Conservation (phyloP, 2,113 vertebrate species). For the Bubo blakistoni region DNA sequence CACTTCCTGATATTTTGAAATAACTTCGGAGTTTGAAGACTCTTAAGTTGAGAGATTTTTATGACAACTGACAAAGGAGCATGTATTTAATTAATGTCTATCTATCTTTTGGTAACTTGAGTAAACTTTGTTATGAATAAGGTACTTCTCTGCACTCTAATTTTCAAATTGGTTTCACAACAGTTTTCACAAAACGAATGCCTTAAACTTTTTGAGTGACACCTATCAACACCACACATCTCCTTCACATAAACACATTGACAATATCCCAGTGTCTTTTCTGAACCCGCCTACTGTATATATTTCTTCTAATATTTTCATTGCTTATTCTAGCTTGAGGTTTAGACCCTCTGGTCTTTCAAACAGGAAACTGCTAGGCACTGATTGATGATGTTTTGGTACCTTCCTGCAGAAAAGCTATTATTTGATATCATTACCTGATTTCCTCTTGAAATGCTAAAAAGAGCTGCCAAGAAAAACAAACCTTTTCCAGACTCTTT, state of each 20-base stretch:
- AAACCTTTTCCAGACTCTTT: background rate
- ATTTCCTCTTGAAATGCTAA: background rate
- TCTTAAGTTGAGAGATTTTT: background rate
- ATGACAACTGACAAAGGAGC: background rate
- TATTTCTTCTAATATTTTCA: background rate
- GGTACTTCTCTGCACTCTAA: background rate
- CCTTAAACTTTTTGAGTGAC: background rate
- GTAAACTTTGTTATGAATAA: background rate
- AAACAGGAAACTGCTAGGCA: background rate
- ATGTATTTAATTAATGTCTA: background rate
- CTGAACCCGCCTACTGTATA: background rate
- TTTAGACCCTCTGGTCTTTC: background rate
- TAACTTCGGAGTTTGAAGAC: background rate
- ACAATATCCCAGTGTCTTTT: background rate
- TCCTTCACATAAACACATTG: background rate
- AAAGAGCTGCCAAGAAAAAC: background rate
- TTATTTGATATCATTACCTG: background rate
- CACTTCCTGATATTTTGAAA: slow-evolving; percentile 15
- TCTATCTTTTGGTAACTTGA: background rate
- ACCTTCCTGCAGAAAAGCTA: background rate
- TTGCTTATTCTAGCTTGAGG: background rate
- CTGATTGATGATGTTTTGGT: background rate
- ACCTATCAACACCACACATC: background rate
- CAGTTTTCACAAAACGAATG: background rate
- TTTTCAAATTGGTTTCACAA: background rate